Evolutionary conservation across 2,113 vertebrate species (phyloP), one percentile per base, ranked within the genome.

Genomic region (Platichthys flesus): DNA sequence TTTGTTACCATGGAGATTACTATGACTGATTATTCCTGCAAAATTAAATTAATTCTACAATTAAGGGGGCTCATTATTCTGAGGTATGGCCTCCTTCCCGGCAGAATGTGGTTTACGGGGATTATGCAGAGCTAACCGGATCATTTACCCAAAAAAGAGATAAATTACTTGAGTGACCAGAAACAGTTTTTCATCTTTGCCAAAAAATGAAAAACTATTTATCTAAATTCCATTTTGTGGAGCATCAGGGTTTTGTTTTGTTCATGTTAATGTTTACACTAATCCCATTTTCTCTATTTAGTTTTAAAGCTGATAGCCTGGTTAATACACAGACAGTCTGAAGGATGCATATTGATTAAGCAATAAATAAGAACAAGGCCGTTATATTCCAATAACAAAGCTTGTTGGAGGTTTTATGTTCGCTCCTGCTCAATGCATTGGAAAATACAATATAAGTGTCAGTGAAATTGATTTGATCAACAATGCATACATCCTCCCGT

Each of bases 21-120:
- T 26, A 21, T 74, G 69, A 61, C 67, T 84, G 60, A 87, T 88
- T 82, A 69, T 69, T 84, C 69, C 74, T 58, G 59, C 57, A 55
- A 72, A 89, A 89, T 85, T 45, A 2, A 76, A 89, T 89, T 79
- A 87, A 69, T 82, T 72, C 63, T 20, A n/a, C 42, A 67, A 62
- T 57, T 51, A 63, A 74, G 9, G 55, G 52, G 68, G 20, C 10
- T 76, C 71, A 69, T 89, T 81, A 80, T 86, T 89, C 37, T 55
- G 57, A 49, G 49, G 31, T 71, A 58, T 67, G 59, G 14, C 18
- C 16, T 76, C 55, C 54, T 79, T 83, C 72, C 84, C 81, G 74
- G 12, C 71, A 83, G 65, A 42, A 9, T 37, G 42, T 18, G 5
- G n/a, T 68, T 70, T 63, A 73, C 4, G 60, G 5, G 7, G n/a